Evolutionary conservation across 2,797 vertebrate genomes (phyloP), one percentile per base, ranked within the genome.

Genomic region (Rhinoraja longicauda): DNA sequence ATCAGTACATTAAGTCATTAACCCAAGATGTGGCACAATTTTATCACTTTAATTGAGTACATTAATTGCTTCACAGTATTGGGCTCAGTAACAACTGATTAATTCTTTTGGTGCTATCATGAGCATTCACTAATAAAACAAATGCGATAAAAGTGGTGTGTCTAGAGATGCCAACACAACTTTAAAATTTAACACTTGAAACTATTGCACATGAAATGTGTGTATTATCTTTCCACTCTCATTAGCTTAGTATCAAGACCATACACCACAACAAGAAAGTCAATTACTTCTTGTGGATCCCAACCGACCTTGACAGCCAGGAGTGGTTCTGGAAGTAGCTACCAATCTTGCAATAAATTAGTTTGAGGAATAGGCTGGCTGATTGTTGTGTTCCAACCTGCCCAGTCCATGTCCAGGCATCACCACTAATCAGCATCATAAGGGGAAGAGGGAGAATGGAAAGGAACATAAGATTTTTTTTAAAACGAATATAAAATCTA

Each of bases 381-480:
- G 62, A 88, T 88, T 67, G 17, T 67, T 21, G 29, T 88, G 84
- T 19, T 17, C 57, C n/a, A 32, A 82, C n/a, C 15, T 84, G 26
- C 53, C 82, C 13, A 32, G 57, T 5, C 12, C 12, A 4, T n/a
- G 57, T 62, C 57, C 57, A 62, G 59, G 17, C 62, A 88, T 19
- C 84, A 36, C 2, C 62, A 67, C 67, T 88, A 36, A 67, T 88
- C n/a, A 88, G n/a, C n/a, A 59, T 59, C 10, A 24, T 13, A 19
- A 36, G 62, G 78, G 95, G 93, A 95, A 95, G 93, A 94, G 21
- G n/a, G n/a, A 67, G 17, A 12, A 88, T 19, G 32, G 32, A 32
- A 32, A 62, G 6, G 13, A 88, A n/a, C 6, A 13, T 59, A n/a
- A 7, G 59, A 36, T 88, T n/a, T 62, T 15, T 13, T 7, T 64